A percentile compares a stretch with the other conserved stretches of the same genome.
phyloP scores from a whole-genome alignment of 2,888 invertebrate genomes.

The Yponomeuta malinellus region DNA sequence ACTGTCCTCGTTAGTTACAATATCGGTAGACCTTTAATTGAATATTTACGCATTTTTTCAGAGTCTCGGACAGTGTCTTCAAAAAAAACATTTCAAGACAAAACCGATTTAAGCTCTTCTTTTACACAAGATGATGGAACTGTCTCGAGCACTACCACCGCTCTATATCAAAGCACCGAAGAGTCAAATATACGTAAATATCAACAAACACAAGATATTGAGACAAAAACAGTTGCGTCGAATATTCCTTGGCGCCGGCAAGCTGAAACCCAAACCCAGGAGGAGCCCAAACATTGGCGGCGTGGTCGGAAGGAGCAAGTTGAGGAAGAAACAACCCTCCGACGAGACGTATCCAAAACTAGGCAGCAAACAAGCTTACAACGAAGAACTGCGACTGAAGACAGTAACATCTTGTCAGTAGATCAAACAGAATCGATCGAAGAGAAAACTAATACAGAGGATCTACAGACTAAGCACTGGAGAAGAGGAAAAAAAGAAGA shows the following conservation, averaged over 20 bases:
- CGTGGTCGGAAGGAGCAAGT: conserved; percentile 28
- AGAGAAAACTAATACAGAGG: conserved; percentile 11
- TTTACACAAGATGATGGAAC: conserved; percentile 31
- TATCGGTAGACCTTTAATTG: not conserved
- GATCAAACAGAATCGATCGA: conserved; percentile 24
- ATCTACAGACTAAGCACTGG: not conserved
- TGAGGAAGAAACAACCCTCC: not conserved
- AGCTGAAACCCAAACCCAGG: conserved; percentile 25
- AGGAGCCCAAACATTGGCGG: conserved; percentile 38
- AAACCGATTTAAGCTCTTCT: conserved; percentile 34
- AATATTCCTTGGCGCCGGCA: conserved; percentile 57
- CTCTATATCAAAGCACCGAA: conserved; percentile 52
- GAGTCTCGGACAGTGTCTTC: conserved; percentile 42
- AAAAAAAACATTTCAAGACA: conserved; percentile 44
- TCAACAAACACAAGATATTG: conserved; percentile 44
- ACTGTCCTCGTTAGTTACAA: not conserved
- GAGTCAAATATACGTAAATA: conserved; percentile 56
- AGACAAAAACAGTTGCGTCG: conserved; percentile 37
- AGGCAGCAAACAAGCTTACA: conserved; percentile 9
- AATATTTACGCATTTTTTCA: conserved; percentile 29
- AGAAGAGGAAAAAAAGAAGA: conserved; percentile 15
- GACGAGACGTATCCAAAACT: not conserved
- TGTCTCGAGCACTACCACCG: conserved; percentile 34
- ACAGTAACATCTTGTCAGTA: conserved; percentile 24
- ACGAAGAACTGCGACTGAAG: conserved; percentile 21